phyloP scores from a whole-genome alignment of 2,888 invertebrate species.

The Chelonus formosanus region DNA sequence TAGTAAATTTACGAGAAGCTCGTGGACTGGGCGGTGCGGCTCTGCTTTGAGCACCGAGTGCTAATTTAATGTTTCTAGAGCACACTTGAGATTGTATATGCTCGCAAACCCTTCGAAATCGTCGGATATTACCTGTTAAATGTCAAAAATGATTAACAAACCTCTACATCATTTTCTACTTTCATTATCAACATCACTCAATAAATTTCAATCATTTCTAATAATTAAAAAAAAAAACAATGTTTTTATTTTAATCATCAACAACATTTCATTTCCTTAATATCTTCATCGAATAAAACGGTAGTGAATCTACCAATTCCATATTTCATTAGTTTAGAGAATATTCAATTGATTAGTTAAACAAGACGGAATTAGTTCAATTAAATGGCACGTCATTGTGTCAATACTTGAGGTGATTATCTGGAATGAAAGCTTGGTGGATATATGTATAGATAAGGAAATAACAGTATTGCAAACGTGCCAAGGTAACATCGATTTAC shows the following conservation, averaged over 20 bases:
- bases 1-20: conserved; percentile 72
- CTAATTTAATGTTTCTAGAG: conserved; percentile 62
- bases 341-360: too few species aligned
- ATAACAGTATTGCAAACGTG: conserved; percentile 40
- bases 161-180: neutral
- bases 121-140: conserved; percentile 84
- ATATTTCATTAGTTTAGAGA: too few species aligned
- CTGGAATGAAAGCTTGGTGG: too few species aligned
- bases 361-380: too few species aligned
- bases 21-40: conserved; percentile 72
- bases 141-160: neutral
- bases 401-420: too few species aligned
- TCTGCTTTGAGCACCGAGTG: conserved; percentile 56
- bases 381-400: too few species aligned
- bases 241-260: too few species aligned
- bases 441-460: neutral
- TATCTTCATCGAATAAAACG: too few species aligned
- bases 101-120: conserved; percentile 95
- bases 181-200: neutral
- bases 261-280: too few species aligned
- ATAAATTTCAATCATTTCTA: too few species aligned
- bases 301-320: too few species aligned
- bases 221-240: too few species aligned
- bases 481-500: conserved; percentile 57
- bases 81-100: conserved; percentile 90